A percentile compares a stretch with the other conserved stretches of the same genome.
These are phyloP conservation scores for Rhabdomys pumilio DNA, from an alignment of 2,797 vertebrate species.

Conservation along the genomic window DNA sequence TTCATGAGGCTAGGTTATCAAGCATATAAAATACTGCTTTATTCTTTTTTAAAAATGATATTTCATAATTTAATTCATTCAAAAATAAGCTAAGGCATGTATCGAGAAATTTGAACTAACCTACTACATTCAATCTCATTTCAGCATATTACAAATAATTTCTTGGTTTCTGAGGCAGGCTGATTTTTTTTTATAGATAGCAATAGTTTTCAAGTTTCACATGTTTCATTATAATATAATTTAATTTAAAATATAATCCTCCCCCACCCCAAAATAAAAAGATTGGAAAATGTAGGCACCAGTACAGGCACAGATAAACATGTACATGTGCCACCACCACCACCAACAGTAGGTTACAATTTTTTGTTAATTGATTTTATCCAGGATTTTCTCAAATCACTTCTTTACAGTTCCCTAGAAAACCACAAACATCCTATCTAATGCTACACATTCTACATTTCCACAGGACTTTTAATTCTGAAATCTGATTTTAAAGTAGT, in stretches of 20 bases:
- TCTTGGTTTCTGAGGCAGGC: not conserved
- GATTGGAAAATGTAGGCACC: not conserved
- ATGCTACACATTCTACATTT: slow-evolving; percentile 32
- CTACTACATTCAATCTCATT: slow-evolving; percentile 17
- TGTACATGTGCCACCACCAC: not conserved
- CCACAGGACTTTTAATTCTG: slow-evolving; percentile 30
- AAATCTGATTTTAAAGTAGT: slow-evolving; percentile 45
- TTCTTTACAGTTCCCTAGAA: slow-evolving; percentile 56
- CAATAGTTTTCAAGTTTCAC: slow-evolving; percentile 57
- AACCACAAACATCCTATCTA: slow-evolving; percentile 58
- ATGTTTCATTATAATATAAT: slow-evolving; percentile 50
- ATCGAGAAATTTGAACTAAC: slow-evolving; percentile 49
- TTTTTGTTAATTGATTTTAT: not conserved
- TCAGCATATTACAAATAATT: slow-evolving; percentile 53
- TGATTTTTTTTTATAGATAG: slow-evolving; percentile 3
- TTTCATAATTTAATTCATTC: slow-evolving; percentile 67
- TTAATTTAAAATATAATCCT: slow-evolving; percentile 36
- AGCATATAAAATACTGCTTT: not conserved
- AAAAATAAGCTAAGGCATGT: slow-evolving; percentile 69
- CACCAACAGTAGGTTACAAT: not conserved
- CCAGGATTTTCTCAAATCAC: slow-evolving; percentile 70
- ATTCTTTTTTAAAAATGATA: slow-evolving; percentile 25
- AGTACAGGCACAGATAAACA: not conserved
- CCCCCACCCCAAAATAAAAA: not conserved
- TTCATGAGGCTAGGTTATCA: slow-evolving; percentile 51